Conservation (phyloP, 2,113 vertebrate genomes). For the Gallinago paraguaiae region DNA sequence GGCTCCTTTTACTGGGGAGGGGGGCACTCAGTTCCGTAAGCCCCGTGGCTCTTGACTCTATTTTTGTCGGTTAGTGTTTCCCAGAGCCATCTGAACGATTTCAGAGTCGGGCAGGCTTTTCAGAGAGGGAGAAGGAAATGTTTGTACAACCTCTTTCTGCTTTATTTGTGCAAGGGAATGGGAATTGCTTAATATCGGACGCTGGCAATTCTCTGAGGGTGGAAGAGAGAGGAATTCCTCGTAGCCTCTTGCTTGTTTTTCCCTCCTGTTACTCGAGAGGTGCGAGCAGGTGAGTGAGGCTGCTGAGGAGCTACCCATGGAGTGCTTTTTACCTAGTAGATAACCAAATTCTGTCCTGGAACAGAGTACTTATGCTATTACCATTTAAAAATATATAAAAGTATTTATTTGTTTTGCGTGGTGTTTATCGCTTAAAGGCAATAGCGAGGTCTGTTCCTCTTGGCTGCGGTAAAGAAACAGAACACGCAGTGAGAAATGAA, state of each 20-base stretch:
- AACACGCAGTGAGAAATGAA: conserved; percentile 22
- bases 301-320: conserved; percentile 4
- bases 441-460: neutral
- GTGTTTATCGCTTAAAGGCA: conserved; percentile 45
- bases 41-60: neutral
- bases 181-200: conserved; percentile 34
- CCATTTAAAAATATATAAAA: conserved; percentile 34
- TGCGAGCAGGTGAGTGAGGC: neutral
- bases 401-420: conserved; percentile 67
- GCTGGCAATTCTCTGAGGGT: conserved; percentile 16
- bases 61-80: neutral
- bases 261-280: neutral
- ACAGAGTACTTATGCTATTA: neutral
- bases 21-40: neutral
- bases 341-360: conserved; percentile 26
- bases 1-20: neutral
- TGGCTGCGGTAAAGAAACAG: neutral
- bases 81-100: neutral
- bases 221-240: conserved; percentile 48
- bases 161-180: conserved; percentile 42
- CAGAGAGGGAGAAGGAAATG: neutral
- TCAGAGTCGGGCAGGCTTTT: neutral
- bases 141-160: neutral
- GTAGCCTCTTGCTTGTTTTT: neutral
- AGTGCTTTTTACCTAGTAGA: neutral